Percentiles rank a stretch among this genome's conserved stretches.
Evolutionary conservation across 1,140 invertebrate genomes (phyloP).

Genomic region (Philotrypesis tridentata): DNA sequence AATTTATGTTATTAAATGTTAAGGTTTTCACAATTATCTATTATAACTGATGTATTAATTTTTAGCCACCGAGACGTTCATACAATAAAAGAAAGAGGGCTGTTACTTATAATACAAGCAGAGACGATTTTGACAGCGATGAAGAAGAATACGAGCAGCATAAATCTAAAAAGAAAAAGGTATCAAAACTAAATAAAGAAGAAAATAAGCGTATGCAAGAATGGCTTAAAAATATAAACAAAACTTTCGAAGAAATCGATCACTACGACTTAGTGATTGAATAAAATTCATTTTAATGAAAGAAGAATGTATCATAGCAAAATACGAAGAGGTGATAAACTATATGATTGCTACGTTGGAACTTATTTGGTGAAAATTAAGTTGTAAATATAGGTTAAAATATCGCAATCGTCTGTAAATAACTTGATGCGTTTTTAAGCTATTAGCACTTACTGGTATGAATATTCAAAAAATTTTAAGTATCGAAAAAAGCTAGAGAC

Average conservation of each 20-base stretch:
- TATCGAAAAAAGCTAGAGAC: too few species aligned
- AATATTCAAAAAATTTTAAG: too few species aligned
- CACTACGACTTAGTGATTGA: slow-evolving; percentile 63
- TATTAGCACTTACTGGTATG: not conserved
- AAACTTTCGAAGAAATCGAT: slow-evolving; percentile 65
- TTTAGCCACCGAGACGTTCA: slow-evolving; percentile 62
- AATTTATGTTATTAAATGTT: slow-evolving; percentile 27
- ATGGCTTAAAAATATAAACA: slow-evolving; percentile 62
- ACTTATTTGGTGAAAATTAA: not conserved
- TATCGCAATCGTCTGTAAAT: not conserved
- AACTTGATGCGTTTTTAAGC: not conserved
- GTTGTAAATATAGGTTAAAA: slow-evolving; percentile 29
- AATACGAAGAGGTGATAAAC: slow-evolving; percentile 10
- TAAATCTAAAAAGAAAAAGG: slow-evolving; percentile 56
- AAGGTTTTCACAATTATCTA: slow-evolving; percentile 5
- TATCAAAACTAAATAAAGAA: slow-evolving; percentile 44
- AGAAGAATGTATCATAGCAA: not conserved
- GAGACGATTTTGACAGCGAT: slow-evolving; percentile 30
- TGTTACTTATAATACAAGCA: slow-evolving; percentile 37
- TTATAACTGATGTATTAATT: slow-evolving; percentile 30
- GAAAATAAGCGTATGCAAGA: slow-evolving; percentile 56
- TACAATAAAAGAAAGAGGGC: slow-evolving; percentile 63
- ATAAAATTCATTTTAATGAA: slow-evolving; percentile 43
- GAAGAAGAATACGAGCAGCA: slow-evolving; percentile 32
- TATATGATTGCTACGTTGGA: slow-evolving; percentile 14